Percentiles rank a stretch among this genome's conserved stretches.
Evolutionary conservation across 2,888 invertebrate genomes (phyloP).

Genomic region (Eulithis testata): DNA sequence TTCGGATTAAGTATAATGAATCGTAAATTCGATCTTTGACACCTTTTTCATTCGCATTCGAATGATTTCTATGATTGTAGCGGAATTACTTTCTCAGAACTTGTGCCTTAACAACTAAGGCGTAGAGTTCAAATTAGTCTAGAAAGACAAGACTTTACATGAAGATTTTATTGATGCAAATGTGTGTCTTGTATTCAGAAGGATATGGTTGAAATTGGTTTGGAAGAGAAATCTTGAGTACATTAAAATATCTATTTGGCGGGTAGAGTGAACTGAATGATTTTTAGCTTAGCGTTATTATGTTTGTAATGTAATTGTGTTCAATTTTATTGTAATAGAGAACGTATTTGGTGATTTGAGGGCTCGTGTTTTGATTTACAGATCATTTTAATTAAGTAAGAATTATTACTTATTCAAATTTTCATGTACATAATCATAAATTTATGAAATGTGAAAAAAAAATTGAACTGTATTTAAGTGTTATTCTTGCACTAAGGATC

Average conservation of each 20-base stretch:
- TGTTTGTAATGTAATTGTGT: conserved; percentile 70
- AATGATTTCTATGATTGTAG: conserved; percentile 76
- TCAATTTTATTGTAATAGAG: conserved; percentile 63
- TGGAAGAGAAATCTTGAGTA: conserved; percentile 48
- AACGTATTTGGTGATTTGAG: conserved; percentile 63
- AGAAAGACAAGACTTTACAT: conserved; percentile 6
- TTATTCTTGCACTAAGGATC: too few species aligned
- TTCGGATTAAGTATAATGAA: conserved; percentile 83
- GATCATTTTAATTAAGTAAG: background rate
- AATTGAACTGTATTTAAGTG: too few species aligned
- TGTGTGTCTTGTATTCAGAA: conserved; percentile 28
- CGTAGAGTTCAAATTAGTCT: conserved; percentile 17
- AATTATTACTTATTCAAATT: too few species aligned
- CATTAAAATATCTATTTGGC: conserved; percentile 71
- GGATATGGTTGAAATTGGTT: conserved; percentile 41
- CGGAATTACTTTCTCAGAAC: conserved; percentile 31
- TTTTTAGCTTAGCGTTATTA: conserved; percentile 54
- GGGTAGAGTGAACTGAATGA: conserved; percentile 43
- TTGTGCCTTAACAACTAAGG: conserved; percentile 7
- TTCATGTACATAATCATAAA: too few species aligned
- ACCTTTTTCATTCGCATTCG: conserved; percentile 82
- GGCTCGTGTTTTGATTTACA: conserved; percentile 48
- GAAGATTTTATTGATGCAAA: conserved; percentile 36
- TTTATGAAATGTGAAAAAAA: too few species aligned
- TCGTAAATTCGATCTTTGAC: conserved; percentile 85